phyloP scores from a whole-genome alignment of 53 echinoderm and acorn worm genomes.

The Glandiceps talaboti region DNA sequence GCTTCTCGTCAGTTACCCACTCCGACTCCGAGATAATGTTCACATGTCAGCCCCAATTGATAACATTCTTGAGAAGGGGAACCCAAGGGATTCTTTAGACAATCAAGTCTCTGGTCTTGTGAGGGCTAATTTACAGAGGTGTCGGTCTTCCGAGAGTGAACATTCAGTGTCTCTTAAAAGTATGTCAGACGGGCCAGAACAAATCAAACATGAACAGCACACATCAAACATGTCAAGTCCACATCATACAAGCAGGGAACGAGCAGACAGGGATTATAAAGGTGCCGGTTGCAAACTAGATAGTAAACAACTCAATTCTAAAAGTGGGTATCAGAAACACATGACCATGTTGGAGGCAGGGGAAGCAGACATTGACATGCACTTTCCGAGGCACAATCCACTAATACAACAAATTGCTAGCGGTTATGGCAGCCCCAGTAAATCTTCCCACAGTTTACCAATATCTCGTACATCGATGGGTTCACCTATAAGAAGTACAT shows the following conservation, averaged over 20 bases:
- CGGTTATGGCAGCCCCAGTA: not conserved
- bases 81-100: not conserved
- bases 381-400: not conserved
- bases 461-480: not conserved
- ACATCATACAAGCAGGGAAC: too few relatives aligned
- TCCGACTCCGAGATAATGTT: not conserved
- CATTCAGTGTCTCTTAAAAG: not conserved
- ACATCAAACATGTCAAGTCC: too few relatives aligned
- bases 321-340: not conserved
- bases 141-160: not conserved
- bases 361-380: not conserved
- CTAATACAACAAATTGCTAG: not conserved
- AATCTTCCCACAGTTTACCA: not conserved
- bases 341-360: not conserved
- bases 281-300: not conserved
- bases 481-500: not conserved
- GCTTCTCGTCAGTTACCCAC: not conserved
- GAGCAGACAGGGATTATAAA: not conserved
- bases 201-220: not conserved
- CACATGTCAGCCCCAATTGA: not conserved
- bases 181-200: not conserved
- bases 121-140: not conserved
- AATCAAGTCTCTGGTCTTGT: not conserved
- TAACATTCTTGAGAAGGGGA: not conserved
- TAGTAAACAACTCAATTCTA: not conserved